Percentiles rank a stretch among this genome's conserved stretches.
These are phyloP conservation scores for Sebastes elongatus DNA, from an alignment of 2,797 vertebrate genomes.

Conservation along the genomic window DNA sequence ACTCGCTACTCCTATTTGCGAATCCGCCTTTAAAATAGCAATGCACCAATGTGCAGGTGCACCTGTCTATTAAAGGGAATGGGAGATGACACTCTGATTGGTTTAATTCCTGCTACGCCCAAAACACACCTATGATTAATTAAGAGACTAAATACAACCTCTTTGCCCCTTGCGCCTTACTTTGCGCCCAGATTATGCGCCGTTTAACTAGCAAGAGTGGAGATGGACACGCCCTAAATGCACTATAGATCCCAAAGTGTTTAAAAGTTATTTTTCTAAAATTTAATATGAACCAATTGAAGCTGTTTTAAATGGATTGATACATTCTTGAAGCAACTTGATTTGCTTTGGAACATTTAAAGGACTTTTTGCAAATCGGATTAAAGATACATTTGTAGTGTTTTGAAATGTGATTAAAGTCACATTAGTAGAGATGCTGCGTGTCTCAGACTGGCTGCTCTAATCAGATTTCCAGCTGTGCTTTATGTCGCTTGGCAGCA, in stretches of 20 bases:
- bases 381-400: neutral
- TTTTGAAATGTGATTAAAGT: conserved; percentile 21
- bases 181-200: too few relatives aligned
- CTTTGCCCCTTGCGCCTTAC: too few relatives aligned
- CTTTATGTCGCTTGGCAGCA: conserved; percentile 19
- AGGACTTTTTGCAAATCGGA: conserved; percentile 2
- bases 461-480: conserved; percentile 21
- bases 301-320: neutral
- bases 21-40: too few relatives aligned
- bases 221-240: too few relatives aligned
- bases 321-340: neutral
- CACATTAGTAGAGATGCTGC: neutral
- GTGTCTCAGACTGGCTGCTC: neutral
- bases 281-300: neutral
- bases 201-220: too few relatives aligned
- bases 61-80: too few relatives aligned
- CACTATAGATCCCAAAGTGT: neutral
- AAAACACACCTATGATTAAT: too few relatives aligned
- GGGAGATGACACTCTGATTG: too few relatives aligned
- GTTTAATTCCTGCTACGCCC: too few relatives aligned
- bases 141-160: too few relatives aligned
- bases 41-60: too few relatives aligned
- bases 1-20: too few relatives aligned
- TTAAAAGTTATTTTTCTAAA: neutral
- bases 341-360: neutral